Base-by-base conservation (phyloP, 2,113 vertebrate species). In the Struthio camelus region DNA sequence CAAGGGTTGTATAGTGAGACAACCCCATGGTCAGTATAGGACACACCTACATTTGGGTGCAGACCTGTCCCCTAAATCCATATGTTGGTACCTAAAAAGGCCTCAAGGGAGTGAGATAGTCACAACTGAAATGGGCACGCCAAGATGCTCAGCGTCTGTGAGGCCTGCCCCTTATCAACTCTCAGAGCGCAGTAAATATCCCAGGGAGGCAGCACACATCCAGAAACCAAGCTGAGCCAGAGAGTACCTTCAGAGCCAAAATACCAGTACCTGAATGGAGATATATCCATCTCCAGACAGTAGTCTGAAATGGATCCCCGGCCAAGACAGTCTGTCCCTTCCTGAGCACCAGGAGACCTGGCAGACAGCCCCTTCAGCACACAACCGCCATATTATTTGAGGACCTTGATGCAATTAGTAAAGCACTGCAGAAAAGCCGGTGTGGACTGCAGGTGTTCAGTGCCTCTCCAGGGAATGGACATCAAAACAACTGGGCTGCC, bases 391-490 rank as follows among this genome's bases (percentile, higher is more conserved):
- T 62, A 32, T 87, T 79, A 75, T 62, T 61, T 19, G 66, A 80
- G 76, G 78, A 42, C 85, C 46, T 64, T 1, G 6, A 62, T 0
- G 19, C 81, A 91, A 93, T 95, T 44, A 96, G 64, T 14, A 25
- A 70, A 89, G 91, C 87, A 19, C 59, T 71, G 92, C 81, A 80
- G 89, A 65, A 89, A 91, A 30, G 94, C 90, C 86, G 66, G 73
- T 76, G 5, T 0, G 14, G 85, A 59, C 84, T 93, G 91, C 93
- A 94, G 95, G 91, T 96, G 95, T 13, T 3, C 32, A 27, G 36
- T 34, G 82, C 64, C 82, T 93, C 85, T 80, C 75, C 27, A 48
- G 91, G 81, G 89, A 89, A 95, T 0, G 25, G 94, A 16, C 86
- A 50, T 82, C 0, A 11, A 8, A 80, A n/a, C 96, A 94, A 89